Evolutionary conservation across 1,140 invertebrate species (phyloP).

Genomic region (Protaetia brevitarsis): DNA sequence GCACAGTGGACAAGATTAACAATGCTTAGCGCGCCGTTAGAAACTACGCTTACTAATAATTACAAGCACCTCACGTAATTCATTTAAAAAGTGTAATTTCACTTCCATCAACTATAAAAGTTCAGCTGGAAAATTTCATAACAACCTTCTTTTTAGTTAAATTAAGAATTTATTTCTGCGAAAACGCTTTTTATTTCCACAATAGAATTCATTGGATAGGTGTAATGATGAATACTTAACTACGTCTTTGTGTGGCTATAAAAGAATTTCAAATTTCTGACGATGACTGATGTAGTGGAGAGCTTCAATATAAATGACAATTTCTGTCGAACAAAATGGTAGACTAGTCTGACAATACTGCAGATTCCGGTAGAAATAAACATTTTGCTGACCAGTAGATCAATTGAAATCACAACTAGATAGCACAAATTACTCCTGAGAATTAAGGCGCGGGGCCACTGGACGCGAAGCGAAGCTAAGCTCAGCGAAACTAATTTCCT

Average conservation of each 20-base stretch:
- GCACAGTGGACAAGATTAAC: neutral
- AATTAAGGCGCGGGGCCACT: too few relatives aligned
- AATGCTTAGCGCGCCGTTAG: neutral
- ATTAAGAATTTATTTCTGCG: neutral
- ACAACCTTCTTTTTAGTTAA: neutral
- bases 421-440: too few relatives aligned
- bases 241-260: neutral
- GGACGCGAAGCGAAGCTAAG: too few relatives aligned
- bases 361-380: too few relatives aligned
- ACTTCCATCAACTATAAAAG: neutral
- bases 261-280: neutral
- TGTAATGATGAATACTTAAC: conserved; percentile 7
- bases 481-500: too few relatives aligned
- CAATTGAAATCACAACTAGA: too few relatives aligned
- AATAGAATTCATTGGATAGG: neutral
- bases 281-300: neutral
- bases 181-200: conserved; percentile 3
- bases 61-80: conserved; percentile 1
- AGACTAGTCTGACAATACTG: too few relatives aligned
- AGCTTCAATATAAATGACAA: too few relatives aligned
- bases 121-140: neutral
- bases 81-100: conserved; percentile 17
- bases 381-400: too few relatives aligned
- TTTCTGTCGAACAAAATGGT: too few relatives aligned
- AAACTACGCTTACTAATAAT: conserved; percentile 9